Base-by-base conservation (phyloP, 2,797 vertebrate genomes). In the Dendrocincla fuliginosa region DNA sequence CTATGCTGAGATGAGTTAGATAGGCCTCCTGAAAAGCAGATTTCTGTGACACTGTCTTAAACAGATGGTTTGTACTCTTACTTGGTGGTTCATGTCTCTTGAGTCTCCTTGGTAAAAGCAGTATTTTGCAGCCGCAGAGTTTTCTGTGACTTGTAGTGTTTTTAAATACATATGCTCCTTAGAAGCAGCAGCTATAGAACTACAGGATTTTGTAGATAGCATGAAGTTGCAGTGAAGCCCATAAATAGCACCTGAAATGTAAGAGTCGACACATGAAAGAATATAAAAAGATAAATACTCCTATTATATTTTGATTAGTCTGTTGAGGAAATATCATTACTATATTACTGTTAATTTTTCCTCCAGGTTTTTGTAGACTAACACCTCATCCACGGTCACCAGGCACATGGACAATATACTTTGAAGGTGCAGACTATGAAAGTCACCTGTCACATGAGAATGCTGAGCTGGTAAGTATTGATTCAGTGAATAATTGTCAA, bases 401-500 rank as follows among this genome's bases (percentile, higher is more conserved):
- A 6, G 99, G 99, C 9, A 99, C 99, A 0, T 99, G 99, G 99
- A 99, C 99, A 2, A 98, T 99, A 94, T 98, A 99, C 96, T 99
- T 99, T 28, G 99, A 99, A 97, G 99, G 99, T 91, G 98, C 99
- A 9, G 99, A 99, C 96, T 99, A 98, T 16, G 99, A 99, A 93
- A 99, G 97, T 95, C 99, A 99, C 93, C 97, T 99, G 70, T 98
- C 98, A 33, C 97, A 98, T 7, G 99, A 99, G 81, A 98, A 79
- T 94, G 97, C 98, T 63, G 99, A 99, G 52, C 96, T 99, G 98
- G 99, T 98, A 98, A 84, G 98, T 98, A 71, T 52, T 39, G 15
- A 57, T 87, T 74, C 15, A 25, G 11, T 41, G 44, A 74, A 23
- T 42, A 46, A 37, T 13, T 59, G 32, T 37, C 5, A 9, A 47